These are phyloP conservation scores for Drosophila paracracens DNA, from an alignment of 2,888 invertebrate species.

Conservation along the genomic window DNA sequence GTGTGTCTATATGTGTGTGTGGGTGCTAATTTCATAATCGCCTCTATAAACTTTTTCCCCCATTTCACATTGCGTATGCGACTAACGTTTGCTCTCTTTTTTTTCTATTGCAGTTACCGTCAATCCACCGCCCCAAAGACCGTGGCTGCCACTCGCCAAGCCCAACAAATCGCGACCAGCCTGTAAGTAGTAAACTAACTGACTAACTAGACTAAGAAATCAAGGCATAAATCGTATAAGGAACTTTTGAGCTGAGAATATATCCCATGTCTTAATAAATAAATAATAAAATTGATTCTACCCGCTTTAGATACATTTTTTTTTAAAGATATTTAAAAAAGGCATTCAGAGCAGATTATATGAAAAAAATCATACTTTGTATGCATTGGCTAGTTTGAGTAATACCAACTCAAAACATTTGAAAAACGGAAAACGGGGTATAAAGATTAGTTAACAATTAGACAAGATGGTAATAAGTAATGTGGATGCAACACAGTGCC, in stretches of 20 bases:
- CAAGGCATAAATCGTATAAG: background rate
- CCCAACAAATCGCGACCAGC: constrained; percentile 95
- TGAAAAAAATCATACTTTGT: background rate
- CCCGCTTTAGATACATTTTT: background rate
- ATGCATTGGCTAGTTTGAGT: background rate
- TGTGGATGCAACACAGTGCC: background rate
- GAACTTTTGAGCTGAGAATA: background rate
- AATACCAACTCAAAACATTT: background rate
- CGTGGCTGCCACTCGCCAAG: constrained; percentile 96
- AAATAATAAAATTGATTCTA: background rate
- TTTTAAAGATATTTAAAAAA: background rate
- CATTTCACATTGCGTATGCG: constrained; percentile 22
- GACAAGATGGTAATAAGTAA: background rate
- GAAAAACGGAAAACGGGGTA: too few species aligned
- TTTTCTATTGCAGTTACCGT: constrained; percentile 91
- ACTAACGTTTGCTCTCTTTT: constrained; percentile 45
- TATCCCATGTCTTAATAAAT: background rate
- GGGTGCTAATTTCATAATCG: constrained; percentile 67
- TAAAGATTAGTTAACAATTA: background rate
- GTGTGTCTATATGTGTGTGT: constrained; percentile 25
- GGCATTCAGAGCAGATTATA: background rate
- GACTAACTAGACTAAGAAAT: background rate
- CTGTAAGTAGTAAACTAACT: constrained; percentile 89
- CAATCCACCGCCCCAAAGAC: constrained; percentile 95
- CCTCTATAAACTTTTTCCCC: constrained; percentile 16